phyloP scores from a whole-genome alignment of 2,888 invertebrate species.

The Alloscopus bannaensis region DNA sequence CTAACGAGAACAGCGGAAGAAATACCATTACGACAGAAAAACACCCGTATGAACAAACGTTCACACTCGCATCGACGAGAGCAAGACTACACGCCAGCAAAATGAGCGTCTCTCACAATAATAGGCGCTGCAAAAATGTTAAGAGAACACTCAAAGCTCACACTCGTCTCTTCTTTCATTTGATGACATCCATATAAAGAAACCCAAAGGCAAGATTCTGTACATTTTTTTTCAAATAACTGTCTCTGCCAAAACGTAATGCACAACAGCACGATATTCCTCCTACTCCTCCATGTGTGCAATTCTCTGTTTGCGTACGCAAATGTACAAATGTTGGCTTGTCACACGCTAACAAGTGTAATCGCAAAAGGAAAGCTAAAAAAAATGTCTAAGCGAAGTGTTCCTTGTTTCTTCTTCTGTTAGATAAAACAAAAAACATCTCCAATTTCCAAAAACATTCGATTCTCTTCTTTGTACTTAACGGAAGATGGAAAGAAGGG shows the following conservation, averaged over 20 bases:
- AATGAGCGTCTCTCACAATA: not conserved
- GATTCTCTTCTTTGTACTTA: too few species aligned
- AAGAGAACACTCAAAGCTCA: constrained; percentile 12
- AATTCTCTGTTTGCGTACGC: constrained; percentile 12
- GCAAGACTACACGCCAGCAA: not conserved
- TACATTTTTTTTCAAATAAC: constrained; percentile 16
- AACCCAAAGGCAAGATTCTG: constrained; percentile 14
- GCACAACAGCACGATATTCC: too few species aligned
- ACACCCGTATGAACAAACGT: too few species aligned
- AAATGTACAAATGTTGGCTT: constrained; percentile 22
- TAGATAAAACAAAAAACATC: too few species aligned
- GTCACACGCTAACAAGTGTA: constrained; percentile 19
- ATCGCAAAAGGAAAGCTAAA: too few species aligned
- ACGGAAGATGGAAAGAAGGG: too few species aligned
- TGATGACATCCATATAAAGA: constrained; percentile 44
- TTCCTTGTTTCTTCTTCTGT: constrained; percentile 41
- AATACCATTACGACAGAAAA: constrained; percentile 39
- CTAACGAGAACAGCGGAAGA: constrained; percentile 48
- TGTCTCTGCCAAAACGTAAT: constrained; percentile 24
- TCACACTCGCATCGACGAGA: too few species aligned
- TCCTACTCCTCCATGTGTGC: not conserved
- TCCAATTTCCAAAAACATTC: constrained; percentile 44
- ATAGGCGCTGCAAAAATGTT: constrained; percentile 19
- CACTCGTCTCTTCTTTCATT: constrained; percentile 16
- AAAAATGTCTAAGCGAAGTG: not conserved